A percentile compares a stretch with the other conserved stretches of the same genome.
Evolutionary conservation across 2,888 invertebrate species (phyloP).

Genomic region (Plagodis dolabraria): DNA sequence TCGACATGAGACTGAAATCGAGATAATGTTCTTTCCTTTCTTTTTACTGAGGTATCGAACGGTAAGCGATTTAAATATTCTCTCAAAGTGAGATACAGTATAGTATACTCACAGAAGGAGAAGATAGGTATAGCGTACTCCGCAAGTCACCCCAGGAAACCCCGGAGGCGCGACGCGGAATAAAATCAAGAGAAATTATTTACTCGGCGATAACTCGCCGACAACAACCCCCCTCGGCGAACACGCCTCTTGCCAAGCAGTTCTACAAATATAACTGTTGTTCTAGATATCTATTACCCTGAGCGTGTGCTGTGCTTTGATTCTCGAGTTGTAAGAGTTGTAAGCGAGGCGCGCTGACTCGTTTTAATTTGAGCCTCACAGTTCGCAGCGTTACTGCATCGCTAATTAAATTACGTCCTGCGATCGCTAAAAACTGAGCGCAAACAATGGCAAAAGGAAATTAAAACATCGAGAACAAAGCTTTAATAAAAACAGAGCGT

Average conservation of each 20-base stretch:
- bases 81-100: conserved; percentile 62
- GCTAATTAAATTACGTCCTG: conserved; percentile 39
- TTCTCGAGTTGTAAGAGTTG: conserved; percentile 8
- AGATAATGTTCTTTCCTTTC: conserved; percentile 30
- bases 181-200: conserved; percentile 79
- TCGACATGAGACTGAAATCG: conserved; percentile 23
- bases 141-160: conserved; percentile 48
- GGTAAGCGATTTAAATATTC: conserved; percentile 64
- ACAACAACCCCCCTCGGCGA: conserved; percentile 50
- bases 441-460: conserved; percentile 45
- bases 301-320: conserved; percentile 42
- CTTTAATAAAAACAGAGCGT: conserved; percentile 57
- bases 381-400: conserved; percentile 34
- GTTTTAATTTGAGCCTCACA: conserved; percentile 36
- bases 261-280: no score
- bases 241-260: conserved; percentile 40
- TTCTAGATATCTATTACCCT: conserved; percentile 43
- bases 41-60: conserved; percentile 49
- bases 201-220: conserved; percentile 65
- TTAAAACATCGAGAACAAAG: conserved; percentile 49
- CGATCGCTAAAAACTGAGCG: conserved; percentile 37
- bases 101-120: no score
- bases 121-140: no score
- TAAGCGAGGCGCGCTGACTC: conserved; percentile 25
- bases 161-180: conserved; percentile 62